Base-by-base conservation (phyloP, 2,113 vertebrate species). In the Dipodomys merriami region DNA sequence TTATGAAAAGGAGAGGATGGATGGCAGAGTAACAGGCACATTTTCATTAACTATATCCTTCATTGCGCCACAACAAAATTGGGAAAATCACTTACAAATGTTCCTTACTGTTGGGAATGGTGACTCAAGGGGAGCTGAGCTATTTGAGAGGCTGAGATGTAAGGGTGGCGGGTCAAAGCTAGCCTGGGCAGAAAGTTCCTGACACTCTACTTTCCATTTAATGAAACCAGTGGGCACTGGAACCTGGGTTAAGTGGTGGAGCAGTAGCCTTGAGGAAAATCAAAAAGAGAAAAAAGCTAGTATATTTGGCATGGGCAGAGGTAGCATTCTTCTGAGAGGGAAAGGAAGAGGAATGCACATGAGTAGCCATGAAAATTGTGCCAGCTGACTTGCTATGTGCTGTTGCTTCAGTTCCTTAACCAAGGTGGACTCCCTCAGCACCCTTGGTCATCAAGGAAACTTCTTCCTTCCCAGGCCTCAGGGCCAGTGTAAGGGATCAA, bases 41-140 rank as follows among this genome's bases (percentile, higher is more conserved):
- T 60, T 60, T 11, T 94, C 89, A 39, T 80, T 62, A 68, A 60
- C 81, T 87, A 39, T 5, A 39, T 39, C 5, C 5, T 39, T 88
- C 49, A 93, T 64, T 96, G 92, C 94, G 72, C 73, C 92, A 73
- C 57, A 92, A 95, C 92, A 80, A 87, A 95, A 96, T 86, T n/a
- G 64, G 18, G n/a, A 35, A 57, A 12, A 67, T 39, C 44, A 82
- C 20, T 67, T 78, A 27, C 69, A 65, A 39, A 39, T 39, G 39
- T 39, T 39, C 39, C 39, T 39, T 39, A 39, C 39, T 39, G 39
- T 39, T 39, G 39, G 39, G 39, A 39, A 39, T 6, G 39, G 39
- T 39, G 39, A 39, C 39, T 39, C 39, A 39, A 39, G 39, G 39
- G 39, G 39, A 39, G 39, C 39, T 39, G 39, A 39, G 39, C 39